Conservation (phyloP, 2,888 invertebrate species). For the Monochamus alternatus region DNA sequence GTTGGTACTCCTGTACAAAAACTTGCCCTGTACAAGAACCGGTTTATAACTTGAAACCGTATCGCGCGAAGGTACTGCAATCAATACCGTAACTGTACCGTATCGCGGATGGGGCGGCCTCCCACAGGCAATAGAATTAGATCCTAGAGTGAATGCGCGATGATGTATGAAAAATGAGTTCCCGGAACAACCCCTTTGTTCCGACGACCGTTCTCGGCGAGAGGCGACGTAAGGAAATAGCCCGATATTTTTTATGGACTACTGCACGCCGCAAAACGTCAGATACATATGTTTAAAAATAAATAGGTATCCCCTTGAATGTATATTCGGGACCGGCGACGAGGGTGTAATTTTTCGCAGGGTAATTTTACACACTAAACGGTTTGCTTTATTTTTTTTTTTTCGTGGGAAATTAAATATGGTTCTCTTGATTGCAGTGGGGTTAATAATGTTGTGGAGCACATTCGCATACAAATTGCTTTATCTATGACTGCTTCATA, state of each 20-base stretch:
- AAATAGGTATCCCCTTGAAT: slow-evolving; percentile 13
- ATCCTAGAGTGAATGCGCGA: slow-evolving; percentile 31
- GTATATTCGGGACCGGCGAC: background rate
- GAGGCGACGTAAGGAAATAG: slow-evolving; percentile 18
- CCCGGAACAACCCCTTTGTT: slow-evolving; percentile 32
- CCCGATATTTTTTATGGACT: slow-evolving; percentile 31
- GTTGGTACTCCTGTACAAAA: too few relatives aligned
- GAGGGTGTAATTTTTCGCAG: slow-evolving; percentile 8
- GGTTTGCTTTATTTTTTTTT: too few relatives aligned
- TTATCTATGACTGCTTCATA: too few relatives aligned
- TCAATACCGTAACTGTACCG: background rate
- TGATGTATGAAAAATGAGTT: slow-evolving; percentile 35
- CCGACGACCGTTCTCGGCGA: slow-evolving; percentile 23
- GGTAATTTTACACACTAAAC: background rate
- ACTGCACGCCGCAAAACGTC: slow-evolving; percentile 20
- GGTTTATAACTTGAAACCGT: too few relatives aligned
- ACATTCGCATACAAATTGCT: too few relatives aligned
- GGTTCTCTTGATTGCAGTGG: too few relatives aligned
- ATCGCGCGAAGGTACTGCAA: too few relatives aligned
- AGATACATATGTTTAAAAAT: slow-evolving; percentile 31
- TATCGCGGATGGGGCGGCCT: slow-evolving; percentile 25
- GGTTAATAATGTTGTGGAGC: too few relatives aligned
- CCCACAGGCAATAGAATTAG: slow-evolving; percentile 19
- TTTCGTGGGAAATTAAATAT: too few relatives aligned
- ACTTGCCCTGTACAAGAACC: too few relatives aligned